phyloP scores from a whole-genome alignment of 2,113 vertebrate genomes.

The Mus spicilegus region DNA sequence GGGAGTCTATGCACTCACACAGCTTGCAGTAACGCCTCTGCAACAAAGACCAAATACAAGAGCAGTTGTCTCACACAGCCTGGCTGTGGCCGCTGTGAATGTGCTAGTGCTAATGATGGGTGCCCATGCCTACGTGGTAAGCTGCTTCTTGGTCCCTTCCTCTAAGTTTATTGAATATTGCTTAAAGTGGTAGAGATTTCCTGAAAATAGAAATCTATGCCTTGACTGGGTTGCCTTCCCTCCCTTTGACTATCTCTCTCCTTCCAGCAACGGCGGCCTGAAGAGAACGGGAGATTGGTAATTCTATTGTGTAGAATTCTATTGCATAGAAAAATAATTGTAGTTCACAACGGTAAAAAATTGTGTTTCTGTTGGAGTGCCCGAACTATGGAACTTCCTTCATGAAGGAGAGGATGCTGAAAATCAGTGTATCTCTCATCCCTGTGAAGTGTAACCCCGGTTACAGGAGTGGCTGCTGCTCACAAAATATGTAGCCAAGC shows the following conservation, averaged over 20 bases:
- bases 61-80: neutral
- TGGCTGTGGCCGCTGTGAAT: neutral
- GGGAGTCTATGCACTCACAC: neutral
- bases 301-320: neutral
- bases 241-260: neutral
- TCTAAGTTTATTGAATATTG: neutral
- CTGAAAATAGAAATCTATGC: neutral
- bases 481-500: neutral
- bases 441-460: neutral
- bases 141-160: neutral
- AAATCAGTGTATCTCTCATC: neutral
- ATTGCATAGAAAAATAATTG: neutral
- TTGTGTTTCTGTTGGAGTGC: neutral
- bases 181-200: neutral
- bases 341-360: too few relatives aligned
- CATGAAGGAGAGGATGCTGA: neutral
- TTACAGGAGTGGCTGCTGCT: neutral
- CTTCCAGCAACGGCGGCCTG: neutral
- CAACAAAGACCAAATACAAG: neutral
- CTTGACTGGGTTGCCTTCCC: neutral
- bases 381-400: neutral
- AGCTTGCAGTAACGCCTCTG: constrained; percentile 1
- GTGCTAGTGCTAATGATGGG: neutral
- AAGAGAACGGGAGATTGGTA: neutral
- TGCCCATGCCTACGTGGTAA: neutral